Evolutionary conservation across 2,888 invertebrate genomes (phyloP), one percentile per base, ranked within the genome.

Genomic region (Spilosoma lubricipeda): DNA sequence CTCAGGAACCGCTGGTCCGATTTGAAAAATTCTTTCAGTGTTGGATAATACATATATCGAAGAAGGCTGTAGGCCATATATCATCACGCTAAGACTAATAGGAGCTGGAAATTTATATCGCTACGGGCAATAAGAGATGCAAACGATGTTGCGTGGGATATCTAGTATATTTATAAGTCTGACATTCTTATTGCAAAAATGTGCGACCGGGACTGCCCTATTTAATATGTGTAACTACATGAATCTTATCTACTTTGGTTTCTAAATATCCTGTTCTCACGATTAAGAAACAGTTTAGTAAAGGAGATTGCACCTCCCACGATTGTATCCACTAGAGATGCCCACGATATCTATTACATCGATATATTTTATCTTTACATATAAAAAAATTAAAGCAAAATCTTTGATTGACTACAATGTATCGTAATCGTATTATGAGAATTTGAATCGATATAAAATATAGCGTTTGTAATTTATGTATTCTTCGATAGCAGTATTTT

Each of bases 271-370:
- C 36, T n/a, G 65, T 83, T 82, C 83, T 77, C 83, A 82, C 76
- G 78, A 75, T 73, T 63, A 77, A 71, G 73, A 56, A 82, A 77
- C 64, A 76, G 64, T 74, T 76, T 75, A 73, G 68, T 7, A 67
- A 70, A 70, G 30, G 73, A 70, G 68, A 71, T 78, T 83, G 80
- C 74, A 70, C 77, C 76, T 81, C 83, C 69, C 81, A 82, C 81
- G 76, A 45, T 70, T 70, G 66, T 56, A n/a, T 23, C 52, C 11
- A 56, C n/a, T 56, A 56, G 11, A 7, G 52, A 56, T 56, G n/a
- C 23, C n/a, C 9, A n/a, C 23, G 9, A 56, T 11, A 3, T 9
- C 11, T n/a, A 56, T 56, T 9, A 9, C 7, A 56, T 56, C 52
- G n/a, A 56, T 56, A 56, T 56, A 56, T n/a, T 20, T 20, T 23